Percentiles rank a stretch among this genome's conserved stretches.
Conservation (phyloP, 1,140 invertebrate species). For the Cotesia vestalis region DNA sequence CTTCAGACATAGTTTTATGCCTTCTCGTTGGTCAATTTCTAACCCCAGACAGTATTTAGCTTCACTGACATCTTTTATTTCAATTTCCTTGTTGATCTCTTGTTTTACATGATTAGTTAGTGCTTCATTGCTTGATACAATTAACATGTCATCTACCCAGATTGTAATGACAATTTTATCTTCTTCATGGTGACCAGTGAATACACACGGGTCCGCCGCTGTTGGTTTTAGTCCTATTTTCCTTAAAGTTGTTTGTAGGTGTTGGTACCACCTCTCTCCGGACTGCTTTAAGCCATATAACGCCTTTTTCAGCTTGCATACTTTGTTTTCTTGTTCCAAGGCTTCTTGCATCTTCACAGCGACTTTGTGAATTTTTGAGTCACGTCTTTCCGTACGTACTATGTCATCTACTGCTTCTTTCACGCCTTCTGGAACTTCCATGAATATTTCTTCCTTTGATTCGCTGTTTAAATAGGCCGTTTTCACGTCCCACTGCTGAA, state of each 20-base stretch:
- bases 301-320: conserved; percentile 47
- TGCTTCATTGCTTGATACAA: too few relatives aligned
- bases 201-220: too few relatives aligned
- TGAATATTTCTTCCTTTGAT: conserved; percentile 45
- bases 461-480: conserved; percentile 49
- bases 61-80: too few relatives aligned
- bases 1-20: too few relatives aligned
- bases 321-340: conserved; percentile 30
- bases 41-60: too few relatives aligned
- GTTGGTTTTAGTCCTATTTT: too few relatives aligned
- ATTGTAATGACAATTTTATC: conserved; percentile 42
- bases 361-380: not conserved
- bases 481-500: conserved; percentile 7
- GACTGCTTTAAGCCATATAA: conserved; percentile 56
- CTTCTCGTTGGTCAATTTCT: too few relatives aligned
- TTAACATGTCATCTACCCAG: too few relatives aligned
- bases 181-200: too few relatives aligned
- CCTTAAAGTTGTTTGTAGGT: conserved; percentile 37
- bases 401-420: conserved; percentile 23
- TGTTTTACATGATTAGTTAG: too few relatives aligned
- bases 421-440: conserved; percentile 43
- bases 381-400: not conserved
- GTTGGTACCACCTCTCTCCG: conserved; percentile 49
- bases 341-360: conserved; percentile 21
- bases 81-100: too few relatives aligned